These are phyloP conservation scores for Siniperca knerii DNA, from an alignment of 2,113 vertebrate species.

Conservation along the genomic window DNA sequence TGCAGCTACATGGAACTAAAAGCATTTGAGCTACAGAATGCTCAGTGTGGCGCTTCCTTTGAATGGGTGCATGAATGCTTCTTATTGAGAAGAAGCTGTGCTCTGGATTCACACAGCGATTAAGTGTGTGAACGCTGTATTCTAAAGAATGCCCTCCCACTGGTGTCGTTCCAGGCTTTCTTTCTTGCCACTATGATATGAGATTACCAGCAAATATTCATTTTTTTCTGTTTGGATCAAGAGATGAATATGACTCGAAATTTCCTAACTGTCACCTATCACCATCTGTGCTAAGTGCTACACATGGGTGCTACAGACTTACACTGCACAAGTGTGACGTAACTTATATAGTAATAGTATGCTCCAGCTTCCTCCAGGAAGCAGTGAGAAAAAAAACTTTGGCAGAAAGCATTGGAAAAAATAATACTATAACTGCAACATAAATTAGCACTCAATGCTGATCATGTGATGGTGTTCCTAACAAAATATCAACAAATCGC, in stretches of 20 bases:
- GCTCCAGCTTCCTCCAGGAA: neutral
- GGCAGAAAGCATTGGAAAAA: too few relatives aligned
- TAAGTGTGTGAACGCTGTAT: conserved; percentile 14
- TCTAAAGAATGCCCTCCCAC: conserved; percentile 34
- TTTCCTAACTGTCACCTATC: conserved; percentile 48
- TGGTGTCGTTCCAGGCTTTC: conserved; percentile 25
- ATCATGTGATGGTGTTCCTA: too few relatives aligned
- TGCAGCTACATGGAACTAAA: conserved; percentile 17
- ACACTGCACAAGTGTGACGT: conserved; percentile 7
- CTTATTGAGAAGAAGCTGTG: conserved; percentile 31
- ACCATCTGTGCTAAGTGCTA: conserved; percentile 43
- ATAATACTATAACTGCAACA: too few relatives aligned
- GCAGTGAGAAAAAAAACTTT: conserved; percentile 32
- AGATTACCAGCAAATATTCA: conserved; percentile 27
- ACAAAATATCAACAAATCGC: too few relatives aligned
- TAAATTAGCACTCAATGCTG: too few relatives aligned
- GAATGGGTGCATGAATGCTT: conserved; percentile 37
- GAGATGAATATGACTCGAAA: conserved; percentile 30
- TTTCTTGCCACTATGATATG: conserved; percentile 21
- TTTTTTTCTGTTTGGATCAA: conserved; percentile 11
- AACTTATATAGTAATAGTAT: neutral
- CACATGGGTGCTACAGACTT: conserved; percentile 47
- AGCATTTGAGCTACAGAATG: conserved; percentile 17
- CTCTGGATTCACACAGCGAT: conserved; percentile 30
- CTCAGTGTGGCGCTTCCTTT: conserved; percentile 18